Evolutionary conservation across 1,140 invertebrate species (phyloP).

Genomic region (Lucilia cuprina): DNA sequence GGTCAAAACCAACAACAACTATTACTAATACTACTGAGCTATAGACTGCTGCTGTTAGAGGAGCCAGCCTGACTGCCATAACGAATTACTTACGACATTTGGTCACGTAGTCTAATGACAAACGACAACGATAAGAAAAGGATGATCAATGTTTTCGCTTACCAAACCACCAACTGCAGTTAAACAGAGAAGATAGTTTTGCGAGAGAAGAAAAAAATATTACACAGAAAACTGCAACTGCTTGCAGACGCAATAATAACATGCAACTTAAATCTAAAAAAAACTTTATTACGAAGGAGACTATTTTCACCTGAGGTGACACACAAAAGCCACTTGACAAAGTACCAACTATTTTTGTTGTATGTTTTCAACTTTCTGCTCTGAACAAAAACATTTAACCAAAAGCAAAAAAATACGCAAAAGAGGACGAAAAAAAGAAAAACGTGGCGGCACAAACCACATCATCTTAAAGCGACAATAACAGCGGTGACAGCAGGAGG

Average conservation of each 20-base stretch:
- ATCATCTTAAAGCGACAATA: background rate
- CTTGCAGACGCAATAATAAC: background rate
- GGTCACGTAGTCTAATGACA: constrained; percentile 34
- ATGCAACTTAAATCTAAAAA: background rate
- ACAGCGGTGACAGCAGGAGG: constrained; percentile 21
- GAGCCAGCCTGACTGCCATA: constrained; percentile 13
- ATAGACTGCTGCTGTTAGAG: background rate
- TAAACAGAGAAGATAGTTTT: background rate
- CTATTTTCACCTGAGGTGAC: constrained; percentile 31
- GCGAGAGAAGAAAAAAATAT: no score
- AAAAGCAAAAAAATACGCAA: background rate
- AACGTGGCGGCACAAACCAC: background rate
- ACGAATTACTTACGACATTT: constrained; percentile 33
- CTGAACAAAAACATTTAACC: background rate
- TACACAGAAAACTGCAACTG: no score
- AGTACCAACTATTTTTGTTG: background rate
- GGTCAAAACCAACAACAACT: background rate
- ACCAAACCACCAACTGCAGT: background rate
- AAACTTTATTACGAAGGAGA: background rate
- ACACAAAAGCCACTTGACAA: constrained; percentile 30
- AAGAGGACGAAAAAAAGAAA: background rate
- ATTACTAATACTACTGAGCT: background rate
- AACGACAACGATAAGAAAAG: constrained; percentile 30
- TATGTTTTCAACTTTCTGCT: background rate
- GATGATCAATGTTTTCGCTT: constrained; percentile 23